Conservation (phyloP, 2,888 invertebrate species). For the Dynastes grantii region DNA sequence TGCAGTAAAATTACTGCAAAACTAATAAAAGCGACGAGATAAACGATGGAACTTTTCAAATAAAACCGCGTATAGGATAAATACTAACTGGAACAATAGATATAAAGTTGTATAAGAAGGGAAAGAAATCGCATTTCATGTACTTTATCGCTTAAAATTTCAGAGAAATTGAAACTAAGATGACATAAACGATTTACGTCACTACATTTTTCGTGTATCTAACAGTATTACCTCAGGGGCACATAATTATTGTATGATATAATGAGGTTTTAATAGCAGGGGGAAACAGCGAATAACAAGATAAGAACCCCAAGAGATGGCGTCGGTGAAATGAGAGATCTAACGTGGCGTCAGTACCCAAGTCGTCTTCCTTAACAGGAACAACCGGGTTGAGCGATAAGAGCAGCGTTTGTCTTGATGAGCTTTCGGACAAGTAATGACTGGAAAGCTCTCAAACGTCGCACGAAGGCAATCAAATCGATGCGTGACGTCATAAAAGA, state of each 20-base stretch:
- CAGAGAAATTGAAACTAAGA: too few species aligned
- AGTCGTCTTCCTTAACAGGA: constrained; percentile 29
- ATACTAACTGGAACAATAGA: constrained; percentile 30
- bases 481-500: constrained; percentile 70
- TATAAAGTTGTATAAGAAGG: constrained; percentile 20
- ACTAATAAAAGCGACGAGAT: constrained; percentile 38
- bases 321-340: constrained; percentile 26
- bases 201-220: background rate
- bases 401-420: constrained; percentile 66
- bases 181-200: too few species aligned
- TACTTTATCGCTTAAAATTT: background rate
- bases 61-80: constrained; percentile 23
- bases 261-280: constrained; percentile 12
- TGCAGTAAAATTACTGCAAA: constrained; percentile 41
- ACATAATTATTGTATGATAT: constrained; percentile 4
- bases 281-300: constrained; percentile 12
- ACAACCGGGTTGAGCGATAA: constrained; percentile 55
- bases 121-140: background rate
- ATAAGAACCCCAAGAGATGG: constrained; percentile 32
- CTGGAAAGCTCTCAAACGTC: constrained; percentile 64
- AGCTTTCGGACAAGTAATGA: constrained; percentile 67
- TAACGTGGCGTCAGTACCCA: constrained; percentile 11
- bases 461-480: constrained; percentile 69
- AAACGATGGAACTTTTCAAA: constrained; percentile 39
- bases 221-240: background rate